phyloP scores from a whole-genome alignment of 2,888 invertebrate species.

The Panzeria rudis region DNA sequence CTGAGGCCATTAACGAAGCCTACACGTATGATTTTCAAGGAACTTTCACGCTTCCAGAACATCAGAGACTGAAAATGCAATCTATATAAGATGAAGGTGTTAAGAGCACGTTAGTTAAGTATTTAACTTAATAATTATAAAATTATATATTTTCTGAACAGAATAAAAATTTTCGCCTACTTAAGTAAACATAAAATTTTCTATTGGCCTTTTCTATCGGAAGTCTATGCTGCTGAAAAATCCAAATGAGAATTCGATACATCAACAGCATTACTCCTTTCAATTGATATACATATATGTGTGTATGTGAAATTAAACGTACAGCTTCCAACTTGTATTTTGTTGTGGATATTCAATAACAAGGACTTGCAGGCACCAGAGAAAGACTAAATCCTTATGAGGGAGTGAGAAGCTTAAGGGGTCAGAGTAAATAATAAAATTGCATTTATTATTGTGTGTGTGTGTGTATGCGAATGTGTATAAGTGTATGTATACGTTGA shows the following conservation, averaged over 20 bases:
- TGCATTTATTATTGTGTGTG: slow-evolving; percentile 44
- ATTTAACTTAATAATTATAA: no score
- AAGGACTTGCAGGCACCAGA: slow-evolving; percentile 24
- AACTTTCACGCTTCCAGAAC: no score
- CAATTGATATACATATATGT: slow-evolving; percentile 4
- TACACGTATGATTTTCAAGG: no score
- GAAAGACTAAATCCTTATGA: slow-evolving; percentile 18
- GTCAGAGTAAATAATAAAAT: slow-evolving; percentile 54
- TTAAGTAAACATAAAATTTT: slow-evolving; percentile 9
- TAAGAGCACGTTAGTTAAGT: no score
- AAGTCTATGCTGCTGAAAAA: slow-evolving; percentile 22
- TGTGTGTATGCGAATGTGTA: not conserved
- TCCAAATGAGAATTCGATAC: slow-evolving; percentile 61
- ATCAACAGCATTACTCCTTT: slow-evolving; percentile 45
- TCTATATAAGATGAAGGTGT: no score
- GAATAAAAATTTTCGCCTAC: not conserved
- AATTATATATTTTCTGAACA: no score
- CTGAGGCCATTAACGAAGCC: no score
- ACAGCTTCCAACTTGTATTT: slow-evolving; percentile 42
- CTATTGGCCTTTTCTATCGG: slow-evolving; percentile 2
- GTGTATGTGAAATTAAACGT: not conserved
- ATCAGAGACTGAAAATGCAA: no score
- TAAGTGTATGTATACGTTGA: not conserved
- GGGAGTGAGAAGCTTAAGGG: not conserved
- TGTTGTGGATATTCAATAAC: slow-evolving; percentile 47